Evolutionary conservation across 2,113 vertebrate genomes (phyloP).

Genomic region (Puma concolor): DNA sequence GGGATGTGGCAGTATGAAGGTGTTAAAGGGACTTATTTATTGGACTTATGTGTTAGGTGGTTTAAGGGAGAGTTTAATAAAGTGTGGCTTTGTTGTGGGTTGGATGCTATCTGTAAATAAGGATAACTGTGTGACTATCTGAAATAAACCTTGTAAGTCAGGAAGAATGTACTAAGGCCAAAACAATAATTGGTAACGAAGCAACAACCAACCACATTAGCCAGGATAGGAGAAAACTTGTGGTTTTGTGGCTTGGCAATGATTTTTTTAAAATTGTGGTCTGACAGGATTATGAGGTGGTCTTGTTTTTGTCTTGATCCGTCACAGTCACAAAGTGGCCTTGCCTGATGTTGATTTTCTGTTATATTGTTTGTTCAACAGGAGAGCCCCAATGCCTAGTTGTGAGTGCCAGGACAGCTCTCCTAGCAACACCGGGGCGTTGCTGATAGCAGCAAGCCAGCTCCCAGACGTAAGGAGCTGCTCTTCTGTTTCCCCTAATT

Average conservation of each 20-base stretch:
- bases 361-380: neutral
- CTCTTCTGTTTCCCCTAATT: neutral
- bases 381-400: neutral
- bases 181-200: neutral
- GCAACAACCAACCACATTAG: neutral
- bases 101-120: neutral
- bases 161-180: neutral
- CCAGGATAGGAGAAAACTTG: neutral
- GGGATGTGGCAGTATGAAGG: neutral
- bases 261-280: neutral
- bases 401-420: neutral
- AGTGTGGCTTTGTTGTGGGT: neutral
- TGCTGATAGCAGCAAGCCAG: neutral
- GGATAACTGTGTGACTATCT: neutral
- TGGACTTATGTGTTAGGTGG: neutral
- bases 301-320: neutral
- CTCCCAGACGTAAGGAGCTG: neutral
- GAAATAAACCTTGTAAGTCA: neutral
- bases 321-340: neutral
- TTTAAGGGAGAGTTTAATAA: neutral
- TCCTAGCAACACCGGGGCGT: neutral
- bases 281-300: neutral
- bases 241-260: neutral
- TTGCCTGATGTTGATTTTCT: neutral
- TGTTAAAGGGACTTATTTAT: neutral